Evolutionary conservation across 2,888 invertebrate species (phyloP), one percentile per base, ranked within the genome.

Genomic region (Campoplex nolae): DNA sequence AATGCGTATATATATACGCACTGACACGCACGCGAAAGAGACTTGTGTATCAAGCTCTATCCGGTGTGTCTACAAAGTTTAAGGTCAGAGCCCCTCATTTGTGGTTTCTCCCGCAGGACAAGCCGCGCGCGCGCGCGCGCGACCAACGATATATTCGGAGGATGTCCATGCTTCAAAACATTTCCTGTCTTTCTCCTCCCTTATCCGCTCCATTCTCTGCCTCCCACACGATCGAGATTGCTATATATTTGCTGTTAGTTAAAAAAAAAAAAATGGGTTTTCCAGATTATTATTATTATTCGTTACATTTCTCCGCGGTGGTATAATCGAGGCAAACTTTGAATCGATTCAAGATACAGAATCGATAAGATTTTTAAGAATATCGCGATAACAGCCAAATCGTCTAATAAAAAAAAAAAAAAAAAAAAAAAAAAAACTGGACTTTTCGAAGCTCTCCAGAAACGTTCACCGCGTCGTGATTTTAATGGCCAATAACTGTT

Each of bases 31-130:
- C 48, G n/a, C 35, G 23, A 23, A 23, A 38, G 6, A 51, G 18
- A 51, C 58, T 51, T 68, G 62, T n/a, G 32, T 45, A 35, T 62
- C 42, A 62, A 16, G 13, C 75, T 77, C 54, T 85, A 77, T 85
- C 77, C 82, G 67, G 48, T 38, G 81, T 78, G 81, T 78, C 77
- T 85, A 82, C 81, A 82, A 82, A 85, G 85, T 85, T 85, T 85
- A 85, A 85, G 85, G 85, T 85, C 85, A 85, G 85, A 85, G 85
- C 73, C 81, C 81, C 85, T 75, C 85, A 56, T 76, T 85, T 77
- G 76, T 70, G 67, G 51, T 56, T 75, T 65, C 76, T 81, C 67
- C 67, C 77, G 38, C 38, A 58, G 77, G 62, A 54, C 77, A 67
- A 18, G 3, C 38, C 76, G 67, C 56, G 77, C 38, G 3, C 38